phyloP scores from a whole-genome alignment of 2,888 invertebrate genomes.

The Alentia gelatinosa region DNA sequence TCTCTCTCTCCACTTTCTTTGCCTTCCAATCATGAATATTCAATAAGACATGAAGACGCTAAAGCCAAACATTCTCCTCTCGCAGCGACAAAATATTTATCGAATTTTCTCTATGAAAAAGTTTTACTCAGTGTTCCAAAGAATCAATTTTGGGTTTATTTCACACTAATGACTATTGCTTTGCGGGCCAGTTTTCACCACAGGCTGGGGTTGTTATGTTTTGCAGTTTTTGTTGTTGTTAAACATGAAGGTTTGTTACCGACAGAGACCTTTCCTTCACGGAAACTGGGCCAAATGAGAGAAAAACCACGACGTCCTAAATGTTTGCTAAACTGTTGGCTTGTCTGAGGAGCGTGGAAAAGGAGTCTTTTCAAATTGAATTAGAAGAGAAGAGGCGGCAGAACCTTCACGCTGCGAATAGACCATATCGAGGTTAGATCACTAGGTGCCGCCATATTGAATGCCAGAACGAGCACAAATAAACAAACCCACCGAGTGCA shows the following conservation, averaged over 20 bases:
- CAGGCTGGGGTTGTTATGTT: too few species aligned
- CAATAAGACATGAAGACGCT: too few species aligned
- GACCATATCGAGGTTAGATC: too few species aligned
- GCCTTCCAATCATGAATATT: too few species aligned
- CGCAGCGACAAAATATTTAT: background rate
- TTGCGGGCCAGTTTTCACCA: too few species aligned
- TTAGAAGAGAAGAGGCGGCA: background rate
- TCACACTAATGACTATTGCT: constrained; percentile 34
- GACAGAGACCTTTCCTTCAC: background rate
- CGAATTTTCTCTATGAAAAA: background rate
- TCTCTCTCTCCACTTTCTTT: too few species aligned
- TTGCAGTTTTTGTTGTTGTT: too few species aligned
- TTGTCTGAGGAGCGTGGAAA: background rate
- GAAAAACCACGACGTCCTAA: background rate
- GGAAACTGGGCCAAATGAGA: background rate
- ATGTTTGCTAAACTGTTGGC: background rate
- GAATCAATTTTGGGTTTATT: background rate
- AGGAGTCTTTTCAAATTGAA: background rate
- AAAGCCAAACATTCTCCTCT: too few species aligned
- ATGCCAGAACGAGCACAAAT: too few species aligned
- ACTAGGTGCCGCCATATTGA: too few species aligned
- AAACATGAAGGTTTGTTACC: background rate
- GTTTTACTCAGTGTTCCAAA: background rate
- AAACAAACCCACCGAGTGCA: too few species aligned
- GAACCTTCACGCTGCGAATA: background rate